Evolutionary conservation across 2,113 vertebrate genomes (phyloP).

Genomic region (Solenodon paradoxus): DNA sequence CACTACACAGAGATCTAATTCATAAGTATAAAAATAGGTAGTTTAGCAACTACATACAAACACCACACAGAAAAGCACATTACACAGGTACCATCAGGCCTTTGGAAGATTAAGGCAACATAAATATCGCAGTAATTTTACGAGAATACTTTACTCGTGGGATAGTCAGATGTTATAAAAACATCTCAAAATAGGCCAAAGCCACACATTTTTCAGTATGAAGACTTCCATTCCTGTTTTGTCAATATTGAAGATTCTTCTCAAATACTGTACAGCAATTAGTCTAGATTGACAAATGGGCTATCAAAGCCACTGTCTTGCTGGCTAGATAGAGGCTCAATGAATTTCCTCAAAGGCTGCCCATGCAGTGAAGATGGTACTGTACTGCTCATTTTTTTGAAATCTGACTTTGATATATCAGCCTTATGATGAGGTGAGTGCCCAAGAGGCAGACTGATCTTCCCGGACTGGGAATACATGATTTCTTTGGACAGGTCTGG

Average conservation of each 20-base stretch:
- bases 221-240: conserved; percentile 43
- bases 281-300: conserved; percentile 73
- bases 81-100: conserved; percentile 44
- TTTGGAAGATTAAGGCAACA: conserved; percentile 58
- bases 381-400: neutral
- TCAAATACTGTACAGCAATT: neutral
- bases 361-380: conserved; percentile 10
- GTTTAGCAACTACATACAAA: conserved; percentile 63
- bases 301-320: conserved; percentile 90
- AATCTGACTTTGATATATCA: conserved; percentile 24
- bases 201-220: conserved; percentile 20
- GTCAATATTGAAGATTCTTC: conserved; percentile 53
- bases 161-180: conserved; percentile 2
- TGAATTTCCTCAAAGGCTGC: conserved; percentile 55
- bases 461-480: conserved; percentile 2
- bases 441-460: neutral
- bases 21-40: conserved; percentile 81
- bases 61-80: conserved; percentile 54
- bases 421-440: neutral
- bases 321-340: conserved; percentile 74
- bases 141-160: conserved; percentile 38
- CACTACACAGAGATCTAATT: conserved; percentile 62
- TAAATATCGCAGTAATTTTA: conserved; percentile 63
- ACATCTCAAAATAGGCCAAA: conserved; percentile 39
- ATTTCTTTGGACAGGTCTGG: conserved; percentile 45